Evolutionary conservation across 1,140 invertebrate genomes (phyloP).

Genomic region (Trichonephila clavipes): DNA sequence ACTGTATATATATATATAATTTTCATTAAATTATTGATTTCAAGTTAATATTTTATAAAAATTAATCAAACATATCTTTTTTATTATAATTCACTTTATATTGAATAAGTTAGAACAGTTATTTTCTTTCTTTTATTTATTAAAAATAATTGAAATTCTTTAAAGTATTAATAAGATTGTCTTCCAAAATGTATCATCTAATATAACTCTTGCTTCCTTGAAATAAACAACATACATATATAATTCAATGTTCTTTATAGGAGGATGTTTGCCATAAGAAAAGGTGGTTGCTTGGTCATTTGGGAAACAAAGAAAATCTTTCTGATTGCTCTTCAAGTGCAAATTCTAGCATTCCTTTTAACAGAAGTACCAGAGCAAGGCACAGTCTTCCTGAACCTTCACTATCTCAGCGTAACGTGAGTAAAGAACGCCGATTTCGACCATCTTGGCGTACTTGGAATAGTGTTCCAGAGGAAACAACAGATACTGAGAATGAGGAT

Average conservation of each 20-base stretch:
- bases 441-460: slow-evolving; percentile 81
- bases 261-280: slow-evolving; percentile 67
- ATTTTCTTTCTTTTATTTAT: no score
- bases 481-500: slow-evolving; percentile 83
- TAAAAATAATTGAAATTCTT: no score
- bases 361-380: slow-evolving; percentile 43
- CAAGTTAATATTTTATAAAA: no score
- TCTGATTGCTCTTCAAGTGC: slow-evolving; percentile 50
- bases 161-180: no score
- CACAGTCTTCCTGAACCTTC: slow-evolving; percentile 74
- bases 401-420: neutral
- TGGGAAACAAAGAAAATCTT: slow-evolving; percentile 58
- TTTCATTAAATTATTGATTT: no score
- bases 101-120: no score
- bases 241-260: neutral
- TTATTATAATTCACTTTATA: no score
- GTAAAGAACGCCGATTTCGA: slow-evolving; percentile 76
- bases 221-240: neutral
- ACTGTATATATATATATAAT: no score
- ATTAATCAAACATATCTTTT: no score
- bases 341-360: slow-evolving; percentile 48
- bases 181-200: no score
- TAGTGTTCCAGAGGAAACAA: slow-evolving; percentile 81
- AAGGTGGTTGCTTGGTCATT: slow-evolving; percentile 46
- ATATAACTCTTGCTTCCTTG: no score